Conservation (phyloP, 2,797 vertebrate species). For the Hylomyscus alleni region DNA sequence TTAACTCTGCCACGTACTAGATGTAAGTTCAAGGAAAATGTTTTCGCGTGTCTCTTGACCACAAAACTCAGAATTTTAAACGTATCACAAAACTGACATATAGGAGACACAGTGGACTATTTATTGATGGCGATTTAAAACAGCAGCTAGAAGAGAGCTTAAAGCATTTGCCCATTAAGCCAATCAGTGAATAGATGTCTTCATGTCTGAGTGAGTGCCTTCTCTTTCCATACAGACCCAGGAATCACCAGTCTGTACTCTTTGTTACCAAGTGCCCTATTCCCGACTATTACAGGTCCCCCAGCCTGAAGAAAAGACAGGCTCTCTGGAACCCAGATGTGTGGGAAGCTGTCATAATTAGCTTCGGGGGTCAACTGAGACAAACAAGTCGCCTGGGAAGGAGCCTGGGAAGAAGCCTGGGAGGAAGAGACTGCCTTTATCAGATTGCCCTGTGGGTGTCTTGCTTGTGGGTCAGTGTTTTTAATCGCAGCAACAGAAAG, state of each 20-base stretch:
- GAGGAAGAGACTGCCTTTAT: not conserved
- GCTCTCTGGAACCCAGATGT: not conserved
- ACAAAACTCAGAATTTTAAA: not conserved
- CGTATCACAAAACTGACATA: not conserved
- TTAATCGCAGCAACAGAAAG: not conserved
- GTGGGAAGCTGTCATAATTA: not conserved
- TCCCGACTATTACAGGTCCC: not conserved
- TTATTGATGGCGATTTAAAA: not conserved
- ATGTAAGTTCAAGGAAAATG: not conserved
- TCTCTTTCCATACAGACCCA: not conserved
- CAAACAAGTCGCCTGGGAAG: not conserved
- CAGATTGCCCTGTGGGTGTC: not conserved
- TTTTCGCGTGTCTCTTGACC: not conserved
- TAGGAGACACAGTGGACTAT: not conserved
- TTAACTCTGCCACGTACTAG: not conserved
- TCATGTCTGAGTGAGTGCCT: not conserved
- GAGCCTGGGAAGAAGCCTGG: rapidly evolving
- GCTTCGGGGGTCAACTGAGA: not conserved
- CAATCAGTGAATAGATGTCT: not conserved
- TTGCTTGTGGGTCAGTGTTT: not conserved
- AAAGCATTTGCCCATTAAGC: not conserved
- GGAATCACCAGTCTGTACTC: not conserved
- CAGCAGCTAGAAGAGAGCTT: not conserved
- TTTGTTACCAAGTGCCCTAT: not conserved
- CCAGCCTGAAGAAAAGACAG: not conserved